These are phyloP conservation scores for Cryptus armator DNA, from an alignment of 2,888 invertebrate species.

Conservation along the genomic window DNA sequence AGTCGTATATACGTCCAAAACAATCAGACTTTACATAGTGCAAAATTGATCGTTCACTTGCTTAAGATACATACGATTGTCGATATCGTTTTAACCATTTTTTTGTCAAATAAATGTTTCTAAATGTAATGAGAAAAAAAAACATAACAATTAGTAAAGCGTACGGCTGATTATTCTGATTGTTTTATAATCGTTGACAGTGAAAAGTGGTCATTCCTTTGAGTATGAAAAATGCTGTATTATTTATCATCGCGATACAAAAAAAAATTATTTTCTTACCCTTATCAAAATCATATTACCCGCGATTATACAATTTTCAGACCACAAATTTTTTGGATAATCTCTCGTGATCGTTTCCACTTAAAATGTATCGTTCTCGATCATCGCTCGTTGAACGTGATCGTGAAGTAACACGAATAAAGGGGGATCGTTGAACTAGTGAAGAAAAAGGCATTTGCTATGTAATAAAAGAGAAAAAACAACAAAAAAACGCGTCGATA, in stretches of 20 bases:
- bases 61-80: neutral
- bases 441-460: conserved; percentile 25
- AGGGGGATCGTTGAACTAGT: neutral
- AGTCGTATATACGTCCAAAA: neutral
- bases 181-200: neutral
- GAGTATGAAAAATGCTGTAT: too few species aligned
- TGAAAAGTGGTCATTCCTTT: too few species aligned
- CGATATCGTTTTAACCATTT: too few species aligned
- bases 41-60: neutral
- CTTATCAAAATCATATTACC: neutral
- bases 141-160: neutral
- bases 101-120: too few species aligned
- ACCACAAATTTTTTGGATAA: neutral
- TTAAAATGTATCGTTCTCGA: neutral
- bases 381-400: neutral
- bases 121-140: neutral
- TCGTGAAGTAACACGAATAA: conserved; percentile 21
- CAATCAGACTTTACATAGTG: neutral
- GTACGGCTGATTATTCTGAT: neutral
- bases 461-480: conserved; percentile 42
- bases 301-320: neutral
- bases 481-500: conserved; percentile 40
- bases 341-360: neutral
- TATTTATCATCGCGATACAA: too few species aligned
- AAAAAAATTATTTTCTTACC: neutral